Evolutionary conservation across 2,888 invertebrate species (phyloP).

Genomic region (Coecobrya sp.): DNA sequence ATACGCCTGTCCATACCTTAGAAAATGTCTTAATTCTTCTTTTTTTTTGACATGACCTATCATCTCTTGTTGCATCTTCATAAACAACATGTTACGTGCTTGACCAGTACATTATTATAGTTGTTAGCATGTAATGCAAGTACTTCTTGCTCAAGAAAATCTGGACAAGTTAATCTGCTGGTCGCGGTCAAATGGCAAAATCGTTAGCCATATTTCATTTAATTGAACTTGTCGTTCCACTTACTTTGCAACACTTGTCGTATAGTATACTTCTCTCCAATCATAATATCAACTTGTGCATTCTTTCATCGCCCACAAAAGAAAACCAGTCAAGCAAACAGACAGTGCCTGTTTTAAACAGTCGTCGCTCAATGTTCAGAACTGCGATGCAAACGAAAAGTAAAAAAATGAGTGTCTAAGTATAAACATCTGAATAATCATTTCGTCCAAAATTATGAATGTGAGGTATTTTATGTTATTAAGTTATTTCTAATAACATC

Average conservation of each 20-base stretch:
- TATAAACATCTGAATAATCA: slow-evolving; percentile 2
- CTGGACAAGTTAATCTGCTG: slow-evolving; percentile 72
- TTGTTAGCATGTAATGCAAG: too few species aligned
- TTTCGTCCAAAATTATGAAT: slow-evolving; percentile 35
- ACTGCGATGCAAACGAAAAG: background rate
- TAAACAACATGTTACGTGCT: too few species aligned
- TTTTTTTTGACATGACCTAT: slow-evolving; percentile 67
- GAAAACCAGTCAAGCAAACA: background rate
- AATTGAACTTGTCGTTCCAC: slow-evolving; percentile 73
- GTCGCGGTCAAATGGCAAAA: slow-evolving; percentile 76
- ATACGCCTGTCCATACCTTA: background rate
- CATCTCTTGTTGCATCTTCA: slow-evolving; percentile 61
- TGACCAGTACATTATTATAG: too few species aligned
- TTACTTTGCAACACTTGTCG: slow-evolving; percentile 66
- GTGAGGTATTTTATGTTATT: background rate
- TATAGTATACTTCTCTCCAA: slow-evolving; percentile 29
- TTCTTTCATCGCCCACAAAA: slow-evolving; percentile 41
- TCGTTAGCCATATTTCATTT: slow-evolving; percentile 69
- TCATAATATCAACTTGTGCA: slow-evolving; percentile 34
- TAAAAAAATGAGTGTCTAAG: background rate
- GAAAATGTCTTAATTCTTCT: slow-evolving; percentile 60
- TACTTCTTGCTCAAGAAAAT: slow-evolving; percentile 41
- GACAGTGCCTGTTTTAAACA: too few species aligned
- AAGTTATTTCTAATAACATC: background rate
- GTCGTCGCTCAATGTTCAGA: background rate